Base-by-base conservation (phyloP, 2,888 invertebrate genomes). In the Anarsia innoxiella region DNA sequence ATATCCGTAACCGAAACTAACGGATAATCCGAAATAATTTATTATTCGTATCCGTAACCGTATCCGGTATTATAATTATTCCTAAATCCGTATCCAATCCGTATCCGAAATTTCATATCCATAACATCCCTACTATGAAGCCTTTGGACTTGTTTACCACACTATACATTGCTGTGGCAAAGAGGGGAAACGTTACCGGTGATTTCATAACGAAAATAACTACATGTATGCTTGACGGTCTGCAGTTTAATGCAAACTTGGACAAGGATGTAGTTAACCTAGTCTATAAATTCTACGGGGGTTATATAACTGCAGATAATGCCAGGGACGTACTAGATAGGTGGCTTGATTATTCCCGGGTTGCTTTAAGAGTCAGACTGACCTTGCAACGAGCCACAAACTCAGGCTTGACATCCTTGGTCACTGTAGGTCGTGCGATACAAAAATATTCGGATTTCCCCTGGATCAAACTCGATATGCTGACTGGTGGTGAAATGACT, bases 391-490 rank as follows among this genome's bases (percentile, higher is more conserved):
- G 25, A 26, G 25, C 33, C 2, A 13, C 26, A 1, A 26, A 14
- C 10, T 25, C 25, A 2, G 25, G 33, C n/a, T 2, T 33, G 2
- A 33, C 33, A 14, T 23, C 33, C 1, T 25, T 33, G 2, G 14
- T 25, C 3, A 26, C 13, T 1, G 13, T 14, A 1, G 33, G 33
- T 1, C 1, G 25, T 3, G 33, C 25, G 0, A 33, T 33, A n/a
- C 1, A 2, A 12, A 33, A 33, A n/a, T 33, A 33, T 9, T 14
- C 25, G 4, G 26, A 13, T 14, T 33, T 33, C 14, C 25, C 25
- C 1, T 25, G 25, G 33, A 9, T 10, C 6, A 13, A 10, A 3
- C 2, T 33, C 9, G 25, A 33, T n/a, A 8, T 10, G 1, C 5
- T 33, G 11, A 33, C 14, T 5, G 25, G 25, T 1, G 25, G 33